Evolutionary conservation across 2,797 vertebrate species (phyloP).

Genomic region (Lepidocolaptes lacrymiger): DNA sequence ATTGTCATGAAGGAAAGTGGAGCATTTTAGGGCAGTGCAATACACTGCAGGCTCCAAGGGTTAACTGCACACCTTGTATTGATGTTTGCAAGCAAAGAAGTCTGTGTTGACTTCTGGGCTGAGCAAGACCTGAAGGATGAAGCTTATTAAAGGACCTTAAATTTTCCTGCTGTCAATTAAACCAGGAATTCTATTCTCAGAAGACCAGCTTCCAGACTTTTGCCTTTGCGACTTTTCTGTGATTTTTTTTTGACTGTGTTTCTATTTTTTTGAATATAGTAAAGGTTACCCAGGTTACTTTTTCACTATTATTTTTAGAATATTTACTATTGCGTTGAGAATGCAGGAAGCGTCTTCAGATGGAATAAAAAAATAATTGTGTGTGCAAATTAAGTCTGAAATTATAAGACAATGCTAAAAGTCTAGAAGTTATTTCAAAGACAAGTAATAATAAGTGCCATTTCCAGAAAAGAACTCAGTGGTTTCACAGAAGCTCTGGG

Average conservation of each 20-base stretch:
- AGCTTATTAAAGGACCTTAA: not conserved
- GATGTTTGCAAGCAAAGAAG: not conserved
- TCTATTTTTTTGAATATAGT: not conserved
- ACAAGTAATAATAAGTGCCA: accelerated
- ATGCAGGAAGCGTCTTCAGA: not conserved
- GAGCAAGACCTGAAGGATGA: not conserved
- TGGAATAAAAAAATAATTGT: not conserved
- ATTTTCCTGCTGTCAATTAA: not conserved
- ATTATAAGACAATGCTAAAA: not conserved
- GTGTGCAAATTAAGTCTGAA: not conserved
- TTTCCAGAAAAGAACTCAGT: not conserved
- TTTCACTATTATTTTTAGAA: not conserved
- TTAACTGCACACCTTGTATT: not conserved
- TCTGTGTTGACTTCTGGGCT: not conserved
- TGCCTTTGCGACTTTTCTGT: not conserved
- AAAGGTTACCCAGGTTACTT: not conserved
- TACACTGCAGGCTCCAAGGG: not conserved
- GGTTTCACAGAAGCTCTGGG: not conserved
- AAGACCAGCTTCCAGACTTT: not conserved
- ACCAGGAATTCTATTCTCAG: not conserved
- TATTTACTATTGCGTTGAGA: not conserved
- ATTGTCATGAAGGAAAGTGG: not conserved
- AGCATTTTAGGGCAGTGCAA: not conserved
- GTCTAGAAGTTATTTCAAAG: not conserved
- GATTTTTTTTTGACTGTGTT: not conserved